Percentiles rank a stretch among this genome's conserved stretches.
Evolutionary conservation across 2,797 vertebrate species (phyloP).

Genomic region (Anguilla pacifica): DNA sequence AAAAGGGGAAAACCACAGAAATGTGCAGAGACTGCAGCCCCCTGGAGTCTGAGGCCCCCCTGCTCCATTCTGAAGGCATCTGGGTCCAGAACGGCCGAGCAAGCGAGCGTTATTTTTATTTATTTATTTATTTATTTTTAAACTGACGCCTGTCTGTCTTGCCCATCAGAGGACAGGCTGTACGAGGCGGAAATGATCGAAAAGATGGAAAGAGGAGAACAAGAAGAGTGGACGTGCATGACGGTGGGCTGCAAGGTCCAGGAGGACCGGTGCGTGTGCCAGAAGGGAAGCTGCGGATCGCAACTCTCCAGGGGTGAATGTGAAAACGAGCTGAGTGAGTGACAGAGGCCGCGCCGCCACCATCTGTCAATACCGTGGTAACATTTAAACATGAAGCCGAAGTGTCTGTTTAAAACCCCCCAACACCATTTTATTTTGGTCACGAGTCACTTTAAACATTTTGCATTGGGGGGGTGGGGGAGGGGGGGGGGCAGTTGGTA

Average conservation of each 20-base stretch:
- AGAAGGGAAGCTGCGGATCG: conserved; percentile 3
- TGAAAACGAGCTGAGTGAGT: conserved; percentile 31
- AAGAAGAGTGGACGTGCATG: neutral
- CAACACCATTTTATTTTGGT: neutral
- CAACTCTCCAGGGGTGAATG: conserved; percentile 18
- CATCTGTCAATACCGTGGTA: neutral
- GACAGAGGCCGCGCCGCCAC: too few species aligned
- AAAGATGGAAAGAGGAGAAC: neutral
- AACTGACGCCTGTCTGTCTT: neutral
- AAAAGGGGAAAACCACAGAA: neutral
- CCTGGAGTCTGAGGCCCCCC: neutral
- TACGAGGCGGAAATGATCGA: too few species aligned
- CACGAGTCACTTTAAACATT: neutral
- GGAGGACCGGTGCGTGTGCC: conserved; percentile 35
- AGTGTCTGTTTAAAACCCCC: neutral
- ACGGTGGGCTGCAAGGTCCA: conserved; percentile 32
- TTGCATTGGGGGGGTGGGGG: too few species aligned
- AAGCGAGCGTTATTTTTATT: too few species aligned
- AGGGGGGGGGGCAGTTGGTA: too few species aligned
- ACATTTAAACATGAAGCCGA: neutral
- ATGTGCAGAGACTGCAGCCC: neutral
- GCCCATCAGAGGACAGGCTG: neutral
- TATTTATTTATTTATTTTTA: neutral
- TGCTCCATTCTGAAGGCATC: neutral
- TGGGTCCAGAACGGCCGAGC: neutral